A percentile compares a stretch with the other conserved stretches of the same genome.
phyloP scores from a whole-genome alignment of 2,797 vertebrate species.

The Acipenser transmontanus region DNA sequence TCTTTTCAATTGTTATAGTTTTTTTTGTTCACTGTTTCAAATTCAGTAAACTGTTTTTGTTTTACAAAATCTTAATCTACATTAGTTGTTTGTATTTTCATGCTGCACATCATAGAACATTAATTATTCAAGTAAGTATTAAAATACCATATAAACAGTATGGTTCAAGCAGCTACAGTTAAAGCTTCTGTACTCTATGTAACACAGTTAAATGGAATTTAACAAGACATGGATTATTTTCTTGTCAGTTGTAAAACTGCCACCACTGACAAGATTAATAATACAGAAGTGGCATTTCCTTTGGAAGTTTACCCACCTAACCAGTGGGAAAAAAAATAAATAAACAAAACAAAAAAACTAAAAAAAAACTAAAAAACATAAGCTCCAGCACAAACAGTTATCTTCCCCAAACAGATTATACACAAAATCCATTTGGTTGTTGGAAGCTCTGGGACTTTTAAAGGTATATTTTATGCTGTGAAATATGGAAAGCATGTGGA shows the following conservation, averaged over 20 bases:
- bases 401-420: constrained; percentile 65
- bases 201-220: too few relatives aligned
- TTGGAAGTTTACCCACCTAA: constrained; percentile 52
- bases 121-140: too few relatives aligned
- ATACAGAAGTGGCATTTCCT: constrained; percentile 67
- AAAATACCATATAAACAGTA: too few relatives aligned
- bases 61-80: too few relatives aligned
- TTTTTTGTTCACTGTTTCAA: too few relatives aligned
- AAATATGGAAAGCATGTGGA: constrained; percentile 91
- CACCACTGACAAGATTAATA: constrained; percentile 84
- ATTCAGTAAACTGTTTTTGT: too few relatives aligned
- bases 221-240: constrained; percentile 39
- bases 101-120: too few relatives aligned
- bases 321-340: constrained; percentile 58
- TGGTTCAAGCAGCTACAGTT: too few relatives aligned
- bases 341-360: background rate
- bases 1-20: too few relatives aligned
- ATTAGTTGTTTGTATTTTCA: too few relatives aligned
- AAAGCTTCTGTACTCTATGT: too few relatives aligned
- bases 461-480: constrained; percentile 79
- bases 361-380: constrained; percentile 33
- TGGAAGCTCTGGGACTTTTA: constrained; percentile 56
- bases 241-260: constrained; percentile 65
- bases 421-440: constrained; percentile 34
- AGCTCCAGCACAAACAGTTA: constrained; percentile 75